Conservation (phyloP, 2,888 invertebrate genomes). For the Eudemis profundana region DNA sequence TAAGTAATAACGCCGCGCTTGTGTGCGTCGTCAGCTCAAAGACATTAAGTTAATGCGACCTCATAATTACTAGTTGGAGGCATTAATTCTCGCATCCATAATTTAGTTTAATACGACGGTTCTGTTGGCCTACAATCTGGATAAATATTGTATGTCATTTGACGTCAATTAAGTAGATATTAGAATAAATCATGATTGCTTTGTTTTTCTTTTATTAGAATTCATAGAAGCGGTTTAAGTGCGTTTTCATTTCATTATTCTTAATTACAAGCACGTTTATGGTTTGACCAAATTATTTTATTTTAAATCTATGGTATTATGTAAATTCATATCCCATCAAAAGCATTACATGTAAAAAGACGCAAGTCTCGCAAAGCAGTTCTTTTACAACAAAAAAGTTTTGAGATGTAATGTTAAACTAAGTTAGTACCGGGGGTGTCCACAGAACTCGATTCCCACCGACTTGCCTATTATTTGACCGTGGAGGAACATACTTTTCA, state of each 20-base stretch:
- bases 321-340: too few relatives aligned
- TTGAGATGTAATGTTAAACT: too few relatives aligned
- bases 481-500: too few relatives aligned
- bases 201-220: conserved; percentile 14
- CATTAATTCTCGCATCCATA: conserved; percentile 84
- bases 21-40: conserved; percentile 69
- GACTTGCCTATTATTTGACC: too few relatives aligned
- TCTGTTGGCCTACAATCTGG: conserved; percentile 81
- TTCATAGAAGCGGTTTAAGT: neutral
- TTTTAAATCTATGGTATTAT: too few relatives aligned
- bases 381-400: too few relatives aligned
- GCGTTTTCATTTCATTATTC: neutral
- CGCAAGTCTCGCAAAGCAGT: too few relatives aligned
- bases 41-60: conserved; percentile 84
- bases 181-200: conserved; percentile 63
- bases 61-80: conserved; percentile 82
- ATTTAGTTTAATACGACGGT: conserved; percentile 83
- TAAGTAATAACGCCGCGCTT: conserved; percentile 37
- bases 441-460: too few relatives aligned
- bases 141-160: conserved; percentile 78
- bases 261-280: neutral
- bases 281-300: too few relatives aligned
- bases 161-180: conserved; percentile 75
- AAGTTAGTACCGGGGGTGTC: too few relatives aligned
- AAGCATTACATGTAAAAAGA: too few relatives aligned